Base-by-base conservation (phyloP, 2,113 vertebrate species). In the Pachycephala philippinensis region DNA sequence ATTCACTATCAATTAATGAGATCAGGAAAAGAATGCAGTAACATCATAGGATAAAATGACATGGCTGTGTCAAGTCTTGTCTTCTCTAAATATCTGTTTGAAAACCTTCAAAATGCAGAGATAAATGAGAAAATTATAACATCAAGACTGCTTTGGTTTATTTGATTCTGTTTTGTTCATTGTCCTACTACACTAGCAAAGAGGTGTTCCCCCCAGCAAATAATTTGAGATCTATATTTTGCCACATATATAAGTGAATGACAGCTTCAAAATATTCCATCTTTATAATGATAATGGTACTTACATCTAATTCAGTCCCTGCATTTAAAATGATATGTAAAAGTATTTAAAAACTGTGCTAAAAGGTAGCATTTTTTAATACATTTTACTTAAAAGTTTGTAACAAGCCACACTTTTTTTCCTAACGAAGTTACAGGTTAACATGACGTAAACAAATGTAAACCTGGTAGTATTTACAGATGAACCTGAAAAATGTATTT, bases 351-450 rank as follows among this genome's bases (percentile, higher is more conserved):
- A 39, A 80, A 26, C 21, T 19, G 7, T 21, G 45, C 19, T 23
- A 42, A 81, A 81, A 57, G 3, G 2, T 37, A 57, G 12, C 6
- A 45, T 7, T 26, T 3, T 0, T 33, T 31, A 22, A 2, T 30
- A 22, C 6, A 37, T 37, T 70, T 72, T 53, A 45, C 15, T 45
- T 84, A 26, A 84, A 72, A 35, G 2, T n/a, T 82, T 78, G n/a
- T 37, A 49, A 66, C 1, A 81, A 64, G 15, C 0, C 4, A 0
- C 6, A 3, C 2, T 4, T 42, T 66, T 66, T 33, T 53, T 78
- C 17, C 16, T 64, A 17, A 16, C 45, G 28, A 87, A 84, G 14
- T 42, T 65, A 16, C 8, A 35, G 2, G 3, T 33, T 74, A 59
- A 8, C 15, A 39, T 35, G 17, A 23, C 11, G 39, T 77, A 64